A percentile compares a stretch with the other conserved stretches of the same genome.
Conservation (phyloP, 2,888 invertebrate species). For the Spatulosminthurus flaviceps region DNA sequence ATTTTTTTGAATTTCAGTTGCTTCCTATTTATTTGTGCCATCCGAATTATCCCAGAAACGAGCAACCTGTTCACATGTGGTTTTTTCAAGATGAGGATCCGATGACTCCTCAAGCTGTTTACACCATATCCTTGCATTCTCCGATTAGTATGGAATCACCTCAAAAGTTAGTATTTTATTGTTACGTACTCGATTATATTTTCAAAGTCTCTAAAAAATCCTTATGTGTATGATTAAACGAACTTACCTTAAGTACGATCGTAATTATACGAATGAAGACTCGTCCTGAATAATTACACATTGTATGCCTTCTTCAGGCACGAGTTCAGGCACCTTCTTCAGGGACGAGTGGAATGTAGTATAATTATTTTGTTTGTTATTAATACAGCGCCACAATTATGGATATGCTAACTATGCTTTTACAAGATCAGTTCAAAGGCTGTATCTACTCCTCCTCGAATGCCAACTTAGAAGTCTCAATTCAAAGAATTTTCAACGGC, state of each 20-base stretch:
- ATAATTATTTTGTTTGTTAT: neutral
- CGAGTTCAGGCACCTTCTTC: too few relatives aligned
- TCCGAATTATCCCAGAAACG: neutral
- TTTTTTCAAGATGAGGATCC: conserved; percentile 33
- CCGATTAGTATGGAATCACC: conserved; percentile 18
- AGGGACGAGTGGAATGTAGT: too few relatives aligned
- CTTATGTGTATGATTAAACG: too few relatives aligned
- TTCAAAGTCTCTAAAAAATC: too few relatives aligned
- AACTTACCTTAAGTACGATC: too few relatives aligned
- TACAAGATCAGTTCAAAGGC: neutral
- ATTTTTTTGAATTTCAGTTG: neutral
- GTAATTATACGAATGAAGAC: too few relatives aligned
- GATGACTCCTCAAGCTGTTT: conserved; percentile 26
- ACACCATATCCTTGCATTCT: conserved; percentile 16
- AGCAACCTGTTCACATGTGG: conserved; percentile 20
- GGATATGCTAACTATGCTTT: conserved; percentile 21
- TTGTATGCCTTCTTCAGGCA: too few relatives aligned
- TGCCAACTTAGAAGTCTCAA: conserved; percentile 20
- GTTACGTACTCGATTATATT: too few relatives aligned
- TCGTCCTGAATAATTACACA: too few relatives aligned
- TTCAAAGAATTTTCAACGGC: conserved; percentile 27
- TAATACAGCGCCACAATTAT: conserved; percentile 38
- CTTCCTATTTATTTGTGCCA: neutral
- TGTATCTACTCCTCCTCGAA: conserved; percentile 18
- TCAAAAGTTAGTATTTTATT: conserved; percentile 14